Base-by-base conservation (phyloP, 1,140 invertebrate species). In the Kradibia gibbosae region DNA sequence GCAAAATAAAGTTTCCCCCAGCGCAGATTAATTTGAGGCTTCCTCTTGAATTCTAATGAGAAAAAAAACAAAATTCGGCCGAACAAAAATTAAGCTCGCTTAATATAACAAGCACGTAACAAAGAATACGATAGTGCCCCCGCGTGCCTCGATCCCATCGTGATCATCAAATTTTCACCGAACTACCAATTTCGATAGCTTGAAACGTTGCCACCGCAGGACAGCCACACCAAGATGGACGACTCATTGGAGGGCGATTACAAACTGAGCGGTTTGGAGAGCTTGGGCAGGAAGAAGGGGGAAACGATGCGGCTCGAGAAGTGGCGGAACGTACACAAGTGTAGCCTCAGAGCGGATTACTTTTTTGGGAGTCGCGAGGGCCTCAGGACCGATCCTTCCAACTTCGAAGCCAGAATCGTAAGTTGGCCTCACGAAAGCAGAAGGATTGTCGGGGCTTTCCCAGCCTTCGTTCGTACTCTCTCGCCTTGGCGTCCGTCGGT, bases 291-390 rank as follows among this genome's bases (percentile, higher is more conserved):
- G 3, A 48, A 48, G 10, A 65, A 45, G 36, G 82, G 72, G 28
- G 77, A 80, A 39, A 76, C 53, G 3, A 62, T 83, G 71, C n/a
- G 78, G 25, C 60, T 83, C 4, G 82, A 83, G 48, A 83, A 83
- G 62, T 80, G 72, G 71, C 71, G 82, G 36, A 80, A 83, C 73
- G 77, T 83, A 10, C 28, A 83, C 73, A 83, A 80, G 62, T 83
- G 82, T 78, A 83, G 82, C 65, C 60, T 83, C 36, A 28, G 78
- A 31, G 45, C 82, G n/a, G 82, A 83, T 60, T 83, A 80, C 22
- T 83, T 83, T 65, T 83, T 83, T 34, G 78, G 82, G 25, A 80
- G 82, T 39, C 72, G 82, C 34, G 82, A 83, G 39, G 55, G 57
- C 60, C 48, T 82, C 22, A 39, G 70, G 10, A 39, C 55, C 28